Conservation (phyloP, 2,113 vertebrate species). For the Myrmecophaga tridactyla region DNA sequence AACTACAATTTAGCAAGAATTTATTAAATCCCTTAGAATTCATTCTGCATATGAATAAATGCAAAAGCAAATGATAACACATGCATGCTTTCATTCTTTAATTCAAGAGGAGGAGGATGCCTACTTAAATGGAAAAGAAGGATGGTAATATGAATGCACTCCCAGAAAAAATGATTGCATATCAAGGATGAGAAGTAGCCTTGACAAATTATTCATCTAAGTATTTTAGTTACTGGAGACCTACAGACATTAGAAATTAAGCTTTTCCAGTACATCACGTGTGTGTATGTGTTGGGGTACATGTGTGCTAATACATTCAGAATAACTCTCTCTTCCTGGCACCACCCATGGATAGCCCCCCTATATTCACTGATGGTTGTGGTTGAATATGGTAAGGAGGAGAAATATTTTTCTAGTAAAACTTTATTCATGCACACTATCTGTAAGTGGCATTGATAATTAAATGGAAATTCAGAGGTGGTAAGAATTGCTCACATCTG, state of each 20-base stretch:
- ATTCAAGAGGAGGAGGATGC: background rate
- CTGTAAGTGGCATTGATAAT: constrained; percentile 2
- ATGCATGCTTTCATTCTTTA: background rate
- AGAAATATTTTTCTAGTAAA: background rate
- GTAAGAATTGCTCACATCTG: constrained; percentile 29
- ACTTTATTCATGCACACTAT: background rate
- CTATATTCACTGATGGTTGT: background rate
- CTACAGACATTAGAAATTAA: background rate
- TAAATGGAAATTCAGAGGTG: background rate
- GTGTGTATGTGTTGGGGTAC: too few relatives aligned
- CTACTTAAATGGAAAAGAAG: background rate
- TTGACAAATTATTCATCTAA: background rate
- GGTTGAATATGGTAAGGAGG: background rate
- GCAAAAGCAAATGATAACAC: background rate
- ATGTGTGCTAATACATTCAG: background rate
- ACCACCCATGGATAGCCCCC: background rate
- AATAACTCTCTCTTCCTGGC: background rate
- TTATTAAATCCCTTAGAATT: background rate
- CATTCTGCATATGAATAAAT: constrained; percentile 3
- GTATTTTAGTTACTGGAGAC: background rate
- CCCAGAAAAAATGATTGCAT: background rate
- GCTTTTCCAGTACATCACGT: background rate
- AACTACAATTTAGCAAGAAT: background rate
- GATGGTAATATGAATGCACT: background rate
- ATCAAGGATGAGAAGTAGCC: background rate